Conservation (phyloP, 2,888 invertebrate species). For the Oscheius onirici region DNA sequence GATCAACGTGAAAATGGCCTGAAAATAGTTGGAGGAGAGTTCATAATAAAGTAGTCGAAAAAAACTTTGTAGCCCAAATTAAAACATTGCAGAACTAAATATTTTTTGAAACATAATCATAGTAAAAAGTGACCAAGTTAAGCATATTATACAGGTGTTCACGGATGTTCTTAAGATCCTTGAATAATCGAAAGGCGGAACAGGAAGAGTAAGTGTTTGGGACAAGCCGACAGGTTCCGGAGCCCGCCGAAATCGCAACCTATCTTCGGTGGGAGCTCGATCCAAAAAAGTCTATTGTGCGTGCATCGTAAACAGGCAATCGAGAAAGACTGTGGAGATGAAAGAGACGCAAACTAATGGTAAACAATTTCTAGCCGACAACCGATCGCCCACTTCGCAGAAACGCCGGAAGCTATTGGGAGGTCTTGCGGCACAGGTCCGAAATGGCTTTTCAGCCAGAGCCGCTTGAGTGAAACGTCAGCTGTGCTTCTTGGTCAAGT, state of each 20-base stretch:
- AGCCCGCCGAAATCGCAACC: constrained; percentile 26
- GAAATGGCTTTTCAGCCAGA: not conserved
- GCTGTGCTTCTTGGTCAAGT: not conserved
- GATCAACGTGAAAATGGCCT: not conserved
- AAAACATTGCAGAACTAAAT: no score
- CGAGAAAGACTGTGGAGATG: constrained; percentile 1
- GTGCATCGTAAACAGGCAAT: constrained; percentile 27
- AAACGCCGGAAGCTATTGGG: constrained; percentile 14
- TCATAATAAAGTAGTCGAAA: no score
- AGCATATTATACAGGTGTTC: no score
- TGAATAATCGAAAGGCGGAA: not conserved
- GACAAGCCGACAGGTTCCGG: constrained; percentile 28
- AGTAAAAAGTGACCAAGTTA: no score
- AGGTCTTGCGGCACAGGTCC: not conserved
- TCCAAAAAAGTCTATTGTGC: constrained; percentile 22
- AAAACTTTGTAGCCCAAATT: no score
- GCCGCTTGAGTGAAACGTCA: not conserved
- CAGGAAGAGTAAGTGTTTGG: constrained; percentile 18
- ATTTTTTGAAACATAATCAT: no score
- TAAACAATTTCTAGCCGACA: constrained; percentile 25
- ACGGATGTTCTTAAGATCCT: no score
- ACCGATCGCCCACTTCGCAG: constrained; percentile 17
- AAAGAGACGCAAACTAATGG: constrained; percentile 31
- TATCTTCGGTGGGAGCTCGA: constrained; percentile 24
- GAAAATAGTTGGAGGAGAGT: no score